These are phyloP conservation scores for Toxotes chatareus DNA, from an alignment of 2,113 vertebrate genomes.

Conservation along the genomic window DNA sequence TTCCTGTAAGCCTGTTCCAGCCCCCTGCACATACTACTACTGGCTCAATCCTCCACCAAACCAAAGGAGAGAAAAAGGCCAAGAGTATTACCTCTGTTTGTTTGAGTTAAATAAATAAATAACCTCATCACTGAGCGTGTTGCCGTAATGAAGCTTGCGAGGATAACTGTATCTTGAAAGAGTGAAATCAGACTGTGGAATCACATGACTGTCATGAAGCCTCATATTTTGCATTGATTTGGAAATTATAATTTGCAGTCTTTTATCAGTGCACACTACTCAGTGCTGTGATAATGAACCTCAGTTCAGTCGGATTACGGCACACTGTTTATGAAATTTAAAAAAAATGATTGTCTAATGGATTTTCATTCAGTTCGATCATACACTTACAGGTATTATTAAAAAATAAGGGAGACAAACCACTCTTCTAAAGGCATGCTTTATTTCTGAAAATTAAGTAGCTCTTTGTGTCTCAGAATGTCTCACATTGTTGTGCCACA, in stretches of 20 bases:
- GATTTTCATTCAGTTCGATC: not conserved
- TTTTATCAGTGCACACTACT: not conserved
- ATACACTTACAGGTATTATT: not conserved
- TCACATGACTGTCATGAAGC: not conserved
- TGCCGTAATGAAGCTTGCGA: conserved; percentile 3
- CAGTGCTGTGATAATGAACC: not conserved
- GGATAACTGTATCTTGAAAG: conserved; percentile 11
- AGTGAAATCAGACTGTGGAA: not conserved
- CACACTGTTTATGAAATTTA: conserved; percentile 11
- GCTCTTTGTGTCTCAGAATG: not conserved
- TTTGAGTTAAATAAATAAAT: not conserved
- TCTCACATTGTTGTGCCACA: not conserved
- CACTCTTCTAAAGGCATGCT: not conserved
- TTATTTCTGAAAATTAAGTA: not conserved
- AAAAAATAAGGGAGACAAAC: not conserved
- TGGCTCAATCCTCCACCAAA: conserved; percentile 12
- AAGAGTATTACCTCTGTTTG: conserved; percentile 1
- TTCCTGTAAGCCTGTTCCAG: conserved; percentile 40
- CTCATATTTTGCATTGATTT: conserved; percentile 16
- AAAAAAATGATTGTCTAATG: not conserved
- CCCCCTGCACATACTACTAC: not conserved
- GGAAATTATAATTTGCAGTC: conserved; percentile 18
- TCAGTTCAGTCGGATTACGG: not conserved
- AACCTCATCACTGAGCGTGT: conserved; percentile 1
- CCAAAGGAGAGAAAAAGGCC: conserved; percentile 17